These are phyloP conservation scores for Meda fulgida DNA, from an alignment of 2,797 vertebrate species.

Conservation along the genomic window DNA sequence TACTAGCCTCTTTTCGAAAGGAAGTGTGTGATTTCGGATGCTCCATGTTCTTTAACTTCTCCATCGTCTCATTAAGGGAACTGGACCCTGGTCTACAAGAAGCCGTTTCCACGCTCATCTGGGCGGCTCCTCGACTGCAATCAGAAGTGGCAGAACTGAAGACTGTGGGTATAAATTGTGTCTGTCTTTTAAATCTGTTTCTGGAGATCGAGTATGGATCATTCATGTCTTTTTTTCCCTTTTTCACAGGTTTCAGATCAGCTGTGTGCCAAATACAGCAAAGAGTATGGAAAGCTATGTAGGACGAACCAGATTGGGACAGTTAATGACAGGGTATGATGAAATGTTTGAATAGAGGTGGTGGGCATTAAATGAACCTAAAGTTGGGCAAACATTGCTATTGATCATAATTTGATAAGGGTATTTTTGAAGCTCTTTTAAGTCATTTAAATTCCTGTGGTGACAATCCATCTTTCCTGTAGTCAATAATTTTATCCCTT, in stretches of 20 bases:
- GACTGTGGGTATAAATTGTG: conserved; percentile 82
- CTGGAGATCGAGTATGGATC: not conserved
- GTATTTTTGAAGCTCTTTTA: no score
- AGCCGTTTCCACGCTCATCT: conserved; percentile 95
- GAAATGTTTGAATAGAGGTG: not conserved
- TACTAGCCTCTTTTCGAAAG: not conserved
- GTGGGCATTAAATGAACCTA: not conserved
- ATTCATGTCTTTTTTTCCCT: not conserved
- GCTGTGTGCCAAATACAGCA: conserved; percentile 97
- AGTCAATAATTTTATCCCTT: no score
- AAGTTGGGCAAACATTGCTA: no score
- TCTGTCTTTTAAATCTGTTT: not conserved
- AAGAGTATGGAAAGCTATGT: conserved; percentile 97
- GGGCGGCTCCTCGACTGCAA: conserved; percentile 96
- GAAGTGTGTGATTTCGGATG: not conserved
- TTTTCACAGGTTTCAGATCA: conserved; percentile 91
- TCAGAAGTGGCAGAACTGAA: conserved; percentile 92
- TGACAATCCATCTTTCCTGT: no score
- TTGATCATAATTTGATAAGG: not conserved
- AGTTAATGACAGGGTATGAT: conserved; percentile 92
- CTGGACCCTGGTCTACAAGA: conserved; percentile 94
- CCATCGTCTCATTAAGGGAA: conserved; percentile 78
- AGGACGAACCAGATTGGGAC: conserved; percentile 98
- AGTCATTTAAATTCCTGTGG: no score
- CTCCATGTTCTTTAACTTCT: not conserved